Evolutionary conservation across 35 echinoderm and acorn worm genomes (phyloP).

Genomic region (Lytechinus variegatus): DNA sequence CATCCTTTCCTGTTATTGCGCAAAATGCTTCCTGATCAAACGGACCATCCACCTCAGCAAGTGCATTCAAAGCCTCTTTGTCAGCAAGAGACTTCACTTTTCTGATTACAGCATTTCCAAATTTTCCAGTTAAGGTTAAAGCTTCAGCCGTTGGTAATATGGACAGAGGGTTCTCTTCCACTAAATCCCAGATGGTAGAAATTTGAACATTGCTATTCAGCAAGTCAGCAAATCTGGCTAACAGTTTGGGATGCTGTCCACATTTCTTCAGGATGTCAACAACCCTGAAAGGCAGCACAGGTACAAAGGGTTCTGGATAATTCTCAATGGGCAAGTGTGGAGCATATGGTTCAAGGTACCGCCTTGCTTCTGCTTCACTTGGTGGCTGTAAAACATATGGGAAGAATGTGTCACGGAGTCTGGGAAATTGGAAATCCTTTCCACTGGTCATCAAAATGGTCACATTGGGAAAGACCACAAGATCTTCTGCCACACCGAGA

Average conservation of each 20-base stretch:
- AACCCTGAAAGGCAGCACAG: background rate
- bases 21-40: background rate
- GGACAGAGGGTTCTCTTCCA: background rate
- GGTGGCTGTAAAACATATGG: background rate
- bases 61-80: background rate
- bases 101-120: background rate
- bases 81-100: background rate
- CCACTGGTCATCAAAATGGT: background rate
- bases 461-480: background rate
- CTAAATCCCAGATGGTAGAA: slow-evolving; percentile 1
- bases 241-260: background rate
- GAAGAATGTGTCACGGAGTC: background rate
- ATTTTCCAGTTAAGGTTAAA: background rate
- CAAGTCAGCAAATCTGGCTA: background rate
- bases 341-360: background rate
- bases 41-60: background rate
- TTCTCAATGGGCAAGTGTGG: background rate
- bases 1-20: slow-evolving; percentile 7
- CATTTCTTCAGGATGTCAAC: background rate
- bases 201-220: background rate
- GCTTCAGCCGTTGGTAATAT: background rate
- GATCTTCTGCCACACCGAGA: background rate
- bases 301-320: background rate
- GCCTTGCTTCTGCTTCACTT: background rate
- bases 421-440: background rate